A percentile compares a stretch with the other conserved stretches of the same genome.
Conservation (phyloP, 2,888 invertebrate genomes). For the Trichopria drosophilae region DNA sequence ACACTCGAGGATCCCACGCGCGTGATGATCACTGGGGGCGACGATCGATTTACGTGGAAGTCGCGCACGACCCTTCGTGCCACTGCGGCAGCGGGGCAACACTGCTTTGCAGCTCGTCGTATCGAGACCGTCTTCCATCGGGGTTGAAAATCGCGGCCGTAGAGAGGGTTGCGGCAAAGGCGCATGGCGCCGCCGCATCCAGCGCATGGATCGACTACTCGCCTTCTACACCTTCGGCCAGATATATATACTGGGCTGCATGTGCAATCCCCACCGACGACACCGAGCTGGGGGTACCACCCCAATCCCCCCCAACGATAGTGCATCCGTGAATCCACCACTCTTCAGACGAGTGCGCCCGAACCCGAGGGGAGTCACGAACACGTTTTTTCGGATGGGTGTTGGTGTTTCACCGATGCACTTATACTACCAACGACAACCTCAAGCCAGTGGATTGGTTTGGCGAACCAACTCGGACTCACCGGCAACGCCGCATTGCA, state of each 20-base stretch:
- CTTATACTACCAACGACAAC: constrained; percentile 28
- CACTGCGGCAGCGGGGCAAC: constrained; percentile 46
- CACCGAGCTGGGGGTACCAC: no score
- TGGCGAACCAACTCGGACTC: constrained; percentile 46
- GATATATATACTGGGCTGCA: no score
- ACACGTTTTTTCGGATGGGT: no score
- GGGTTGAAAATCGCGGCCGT: constrained; percentile 21
- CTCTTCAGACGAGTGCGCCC: constrained; percentile 14
- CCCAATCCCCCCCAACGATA: not conserved
- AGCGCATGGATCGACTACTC: constrained; percentile 53
- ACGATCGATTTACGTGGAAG: no score
- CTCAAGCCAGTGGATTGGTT: constrained; percentile 33
- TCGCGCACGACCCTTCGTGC: not conserved
- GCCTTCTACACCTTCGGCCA: constrained; percentile 15
- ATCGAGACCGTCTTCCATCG: no score
- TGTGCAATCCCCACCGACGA: no score
- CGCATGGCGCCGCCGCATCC: constrained; percentile 48
- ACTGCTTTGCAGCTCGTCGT: constrained; percentile 23
- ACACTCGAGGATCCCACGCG: constrained; percentile 2
- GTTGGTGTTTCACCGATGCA: constrained; percentile 19
- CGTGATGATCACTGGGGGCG: no score
- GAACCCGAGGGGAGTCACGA: constrained; percentile 25
- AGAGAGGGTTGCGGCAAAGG: constrained; percentile 40
- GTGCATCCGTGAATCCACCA: no score
- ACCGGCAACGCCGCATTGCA: constrained; percentile 57